These are phyloP conservation scores for Ptilodon capucinus DNA, from an alignment of 2,888 invertebrate species.

Conservation along the genomic window DNA sequence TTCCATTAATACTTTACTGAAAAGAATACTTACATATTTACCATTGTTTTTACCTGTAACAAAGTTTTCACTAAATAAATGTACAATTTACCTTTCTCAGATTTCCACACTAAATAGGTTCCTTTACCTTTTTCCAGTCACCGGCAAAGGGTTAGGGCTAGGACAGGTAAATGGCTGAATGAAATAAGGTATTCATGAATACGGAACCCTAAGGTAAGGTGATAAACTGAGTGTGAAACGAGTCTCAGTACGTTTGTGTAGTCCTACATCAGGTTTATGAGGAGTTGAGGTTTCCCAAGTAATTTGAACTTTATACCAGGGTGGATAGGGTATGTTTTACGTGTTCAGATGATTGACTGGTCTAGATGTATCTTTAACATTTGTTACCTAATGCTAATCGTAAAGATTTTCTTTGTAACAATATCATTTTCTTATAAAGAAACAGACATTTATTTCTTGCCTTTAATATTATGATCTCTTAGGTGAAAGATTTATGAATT, in stretches of 20 bases:
- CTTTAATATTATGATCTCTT: no score
- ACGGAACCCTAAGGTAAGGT: neutral
- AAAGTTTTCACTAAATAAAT: neutral
- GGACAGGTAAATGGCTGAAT: neutral
- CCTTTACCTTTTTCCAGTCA: neutral
- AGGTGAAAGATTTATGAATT: no score
- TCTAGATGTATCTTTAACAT: neutral
- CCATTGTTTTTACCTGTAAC: neutral
- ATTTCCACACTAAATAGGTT: neutral
- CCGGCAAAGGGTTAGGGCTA: neutral
- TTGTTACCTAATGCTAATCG: neutral
- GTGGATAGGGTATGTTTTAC: neutral
- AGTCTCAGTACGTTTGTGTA: neutral
- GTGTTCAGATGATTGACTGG: neutral
- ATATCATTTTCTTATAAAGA: neutral
- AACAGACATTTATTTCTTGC: no score
- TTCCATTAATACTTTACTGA: no score
- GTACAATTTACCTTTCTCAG: neutral
- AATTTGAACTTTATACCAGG: neutral
- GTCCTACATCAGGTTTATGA: neutral
- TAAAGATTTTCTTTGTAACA: neutral
- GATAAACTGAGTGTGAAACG: slow-evolving; percentile 1
- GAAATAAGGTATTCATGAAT: neutral
- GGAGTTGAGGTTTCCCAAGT: neutral
- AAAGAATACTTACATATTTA: no score